Evolutionary conservation across 1,140 invertebrate genomes (phyloP).

Genomic region (Heliothis subflexa): DNA sequence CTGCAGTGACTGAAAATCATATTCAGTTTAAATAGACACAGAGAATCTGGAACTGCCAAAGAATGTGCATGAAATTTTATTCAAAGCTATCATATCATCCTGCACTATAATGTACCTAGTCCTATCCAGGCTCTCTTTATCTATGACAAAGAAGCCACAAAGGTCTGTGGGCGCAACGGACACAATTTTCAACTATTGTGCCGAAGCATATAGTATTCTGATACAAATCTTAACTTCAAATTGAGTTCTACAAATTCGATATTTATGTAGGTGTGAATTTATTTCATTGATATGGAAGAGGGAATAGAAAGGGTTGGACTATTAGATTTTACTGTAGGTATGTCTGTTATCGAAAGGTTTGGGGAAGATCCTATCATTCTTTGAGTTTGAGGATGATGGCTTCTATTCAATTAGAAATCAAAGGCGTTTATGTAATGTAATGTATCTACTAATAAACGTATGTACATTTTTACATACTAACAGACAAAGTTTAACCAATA

Average conservation of each 20-base stretch:
- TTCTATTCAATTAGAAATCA: background rate
- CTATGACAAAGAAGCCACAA: constrained; percentile 17
- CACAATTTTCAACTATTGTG: constrained; percentile 73
- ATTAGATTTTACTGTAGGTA: background rate
- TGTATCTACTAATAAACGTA: too few species aligned
- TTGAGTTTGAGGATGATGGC: background rate
- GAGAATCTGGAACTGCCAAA: background rate
- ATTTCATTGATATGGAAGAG: constrained; percentile 28
- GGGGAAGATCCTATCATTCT: background rate
- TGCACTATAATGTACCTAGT: background rate
- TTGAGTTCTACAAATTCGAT: constrained; percentile 57
- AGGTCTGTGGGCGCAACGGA: constrained; percentile 54
- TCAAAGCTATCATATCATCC: constrained; percentile 4
- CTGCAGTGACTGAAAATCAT: background rate
- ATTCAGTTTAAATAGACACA: background rate
- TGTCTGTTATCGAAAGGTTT: background rate
- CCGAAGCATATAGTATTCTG: constrained; percentile 47
- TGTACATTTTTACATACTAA: background rate
- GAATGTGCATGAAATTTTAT: too few species aligned
- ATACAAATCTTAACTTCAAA: constrained; percentile 67
- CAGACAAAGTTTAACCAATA: background rate
- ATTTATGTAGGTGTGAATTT: constrained; percentile 32
- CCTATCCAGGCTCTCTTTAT: constrained; percentile 1
- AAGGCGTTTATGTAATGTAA: too few species aligned
- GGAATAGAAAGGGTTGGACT: background rate